Evolutionary conservation across 2,797 vertebrate genomes (phyloP).

Genomic region (Hapalemur alaotrensis): DNA sequence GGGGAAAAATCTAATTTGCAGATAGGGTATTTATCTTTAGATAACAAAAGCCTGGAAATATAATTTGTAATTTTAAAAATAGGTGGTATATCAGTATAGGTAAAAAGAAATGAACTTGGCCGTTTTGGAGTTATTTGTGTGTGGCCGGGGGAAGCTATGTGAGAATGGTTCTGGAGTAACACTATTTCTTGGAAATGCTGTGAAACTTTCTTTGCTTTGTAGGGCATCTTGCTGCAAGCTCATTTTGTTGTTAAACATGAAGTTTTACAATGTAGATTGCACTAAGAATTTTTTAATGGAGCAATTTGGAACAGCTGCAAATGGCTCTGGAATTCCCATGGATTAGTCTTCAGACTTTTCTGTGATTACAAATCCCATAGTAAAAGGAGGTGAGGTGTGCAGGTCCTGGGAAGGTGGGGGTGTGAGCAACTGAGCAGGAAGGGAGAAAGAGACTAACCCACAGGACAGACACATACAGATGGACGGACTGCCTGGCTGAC

Average conservation of each 20-base stretch:
- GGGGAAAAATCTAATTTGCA: slow-evolving; percentile 46
- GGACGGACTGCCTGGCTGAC: not conserved
- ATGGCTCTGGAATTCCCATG: slow-evolving; percentile 57
- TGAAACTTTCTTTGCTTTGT: slow-evolving; percentile 47
- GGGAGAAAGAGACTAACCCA: not conserved
- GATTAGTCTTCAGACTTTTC: slow-evolving; percentile 42
- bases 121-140: slow-evolving; percentile 31
- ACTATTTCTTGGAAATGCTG: slow-evolving; percentile 51
- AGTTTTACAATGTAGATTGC: slow-evolving; percentile 68
- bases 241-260: slow-evolving; percentile 73
- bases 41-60: slow-evolving; percentile 51
- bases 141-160: not conserved
- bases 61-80: slow-evolving; percentile 64
- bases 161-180: slow-evolving; percentile 45
- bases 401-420: not conserved
- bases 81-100: slow-evolving; percentile 1
- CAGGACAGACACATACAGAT: not conserved
- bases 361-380: slow-evolving; percentile 49
- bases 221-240: slow-evolving; percentile 35
- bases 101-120: slow-evolving; percentile 66
- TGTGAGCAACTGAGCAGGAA: not conserved
- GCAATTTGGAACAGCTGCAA: slow-evolving; percentile 65
- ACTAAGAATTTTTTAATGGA: slow-evolving; percentile 64
- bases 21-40: slow-evolving; percentile 70
- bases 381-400: not conserved